Percentiles rank a stretch among this genome's conserved stretches.
Evolutionary conservation across 2,113 vertebrate species (phyloP).

Genomic region (Clarias batrachus): DNA sequence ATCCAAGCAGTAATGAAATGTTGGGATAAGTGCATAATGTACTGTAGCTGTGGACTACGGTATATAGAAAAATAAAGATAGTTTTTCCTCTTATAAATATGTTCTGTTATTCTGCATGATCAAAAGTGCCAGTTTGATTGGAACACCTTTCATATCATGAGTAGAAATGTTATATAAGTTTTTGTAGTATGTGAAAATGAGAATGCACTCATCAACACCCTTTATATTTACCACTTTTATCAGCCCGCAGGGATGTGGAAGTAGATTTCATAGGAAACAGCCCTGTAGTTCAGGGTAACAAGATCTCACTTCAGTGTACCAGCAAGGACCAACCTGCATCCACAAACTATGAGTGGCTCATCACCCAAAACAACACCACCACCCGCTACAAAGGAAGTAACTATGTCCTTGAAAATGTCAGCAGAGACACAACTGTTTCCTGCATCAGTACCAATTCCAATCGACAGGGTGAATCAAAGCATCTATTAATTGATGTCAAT

Average conservation of each 20-base stretch:
- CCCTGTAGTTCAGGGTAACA: constrained; percentile 29
- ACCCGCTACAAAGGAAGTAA: neutral
- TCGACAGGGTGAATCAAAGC: constrained; percentile 35
- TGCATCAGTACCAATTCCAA: constrained; percentile 49
- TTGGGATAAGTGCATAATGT: too few species aligned
- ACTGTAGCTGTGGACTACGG: too few species aligned
- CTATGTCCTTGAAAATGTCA: constrained; percentile 33
- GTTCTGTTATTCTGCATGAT: too few species aligned
- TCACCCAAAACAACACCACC: constrained; percentile 8
- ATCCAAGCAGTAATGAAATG: too few species aligned
- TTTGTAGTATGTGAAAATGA: neutral
- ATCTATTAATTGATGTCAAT: neutral
- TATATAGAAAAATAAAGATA: too few species aligned
- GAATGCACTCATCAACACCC: neutral
- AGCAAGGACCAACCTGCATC: constrained; percentile 40
- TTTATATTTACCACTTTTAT: neutral
- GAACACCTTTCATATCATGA: neutral
- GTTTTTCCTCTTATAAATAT: too few species aligned
- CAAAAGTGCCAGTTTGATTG: too few species aligned
- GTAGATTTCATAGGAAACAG: neutral
- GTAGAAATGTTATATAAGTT: neutral
- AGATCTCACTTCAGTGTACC: constrained; percentile 38
- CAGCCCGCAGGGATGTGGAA: constrained; percentile 50
- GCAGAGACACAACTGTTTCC: constrained; percentile 41
- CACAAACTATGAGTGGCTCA: constrained; percentile 50